A percentile compares a stretch with the other conserved stretches of the same genome.
phyloP scores from a whole-genome alignment of 2,113 vertebrate species.

The Pteropus alecto region DNA sequence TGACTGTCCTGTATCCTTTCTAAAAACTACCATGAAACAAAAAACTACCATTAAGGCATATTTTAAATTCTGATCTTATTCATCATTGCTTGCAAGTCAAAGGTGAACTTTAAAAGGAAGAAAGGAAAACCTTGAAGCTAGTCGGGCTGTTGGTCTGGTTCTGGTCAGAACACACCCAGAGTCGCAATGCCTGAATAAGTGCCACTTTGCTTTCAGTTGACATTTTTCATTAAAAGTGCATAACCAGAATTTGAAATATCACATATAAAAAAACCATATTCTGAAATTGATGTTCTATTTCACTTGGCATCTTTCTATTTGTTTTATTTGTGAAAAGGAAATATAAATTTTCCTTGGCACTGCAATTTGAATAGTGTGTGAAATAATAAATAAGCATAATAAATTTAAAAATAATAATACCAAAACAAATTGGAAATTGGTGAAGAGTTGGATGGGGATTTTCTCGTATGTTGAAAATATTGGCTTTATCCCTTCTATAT shows the following conservation, averaged over 20 bases:
- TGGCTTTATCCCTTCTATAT: not conserved
- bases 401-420: not conserved
- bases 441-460: not conserved
- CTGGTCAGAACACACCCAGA: not conserved
- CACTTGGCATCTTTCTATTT: not conserved
- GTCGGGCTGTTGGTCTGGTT: not conserved
- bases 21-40: not conserved
- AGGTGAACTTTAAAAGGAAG: slow-evolving; percentile 59
- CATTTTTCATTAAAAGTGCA: not conserved
- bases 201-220: not conserved
- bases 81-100: too few relatives aligned
- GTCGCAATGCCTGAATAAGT: not conserved
- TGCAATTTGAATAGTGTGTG: not conserved
- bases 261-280: not conserved
- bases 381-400: not conserved
- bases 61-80: too few relatives aligned
- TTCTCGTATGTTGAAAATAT: not conserved
- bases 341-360: not conserved
- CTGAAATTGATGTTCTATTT: not conserved
- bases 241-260: not conserved
- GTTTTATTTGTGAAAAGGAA: not conserved
- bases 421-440: not conserved
- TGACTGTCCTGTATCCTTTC: not conserved
- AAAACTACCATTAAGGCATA: too few relatives aligned
- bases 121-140: slow-evolving; percentile 48